Evolutionary conservation across 2,888 invertebrate species (phyloP), one percentile per base, ranked within the genome.

Genomic region (Branchinecta sandiegonensis): DNA sequence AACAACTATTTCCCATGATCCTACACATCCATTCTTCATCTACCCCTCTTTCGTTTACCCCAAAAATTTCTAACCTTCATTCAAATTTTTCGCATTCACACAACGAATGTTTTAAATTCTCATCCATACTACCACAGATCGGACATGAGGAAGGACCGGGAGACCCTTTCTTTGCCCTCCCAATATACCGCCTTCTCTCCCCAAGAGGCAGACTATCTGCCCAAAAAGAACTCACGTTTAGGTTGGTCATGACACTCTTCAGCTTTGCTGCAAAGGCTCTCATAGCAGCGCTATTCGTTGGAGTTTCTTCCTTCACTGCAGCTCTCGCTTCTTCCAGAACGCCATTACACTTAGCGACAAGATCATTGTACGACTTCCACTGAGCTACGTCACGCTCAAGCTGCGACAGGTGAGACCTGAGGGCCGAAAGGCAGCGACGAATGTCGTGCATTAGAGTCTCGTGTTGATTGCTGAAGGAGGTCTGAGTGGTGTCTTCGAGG

Each of bases 201-300:
- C n/a, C n/a, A n/a, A n/a, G n/a, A n/a, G n/a, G n/a, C n/a, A n/a
- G n/a, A n/a, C n/a, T n/a, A n/a, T n/a, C n/a, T n/a, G n/a, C n/a
- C n/a, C n/a, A n/a, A n/a, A n/a, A 37, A 37, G 23, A n/a, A 56
- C 63, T 56, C 10, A 23, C 63, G 14, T 56, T 56, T 9, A 56
- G 63, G 23, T 56, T 56, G 23, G n/a, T 23, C n/a, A 56, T n/a
- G n/a, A 23, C 11, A 56, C 14, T 10, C 63, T 56, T 56, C 23
- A 56, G 11, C 23, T 56, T 56, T 8, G 63, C 63, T 17, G 63
- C n/a, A n/a, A 56, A 56, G n/a, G 63, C 63, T 56, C 63, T 8
- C 63, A 56, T 56, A n/a, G 63, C 63, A 17, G 63, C n/a, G 8
- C 11, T 1, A 56, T 56, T 56, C 0, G 63, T 56, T 8, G 63